Evolutionary conservation across 2,888 invertebrate species (phyloP).

Genomic region (Geotrupes spiniger): DNA sequence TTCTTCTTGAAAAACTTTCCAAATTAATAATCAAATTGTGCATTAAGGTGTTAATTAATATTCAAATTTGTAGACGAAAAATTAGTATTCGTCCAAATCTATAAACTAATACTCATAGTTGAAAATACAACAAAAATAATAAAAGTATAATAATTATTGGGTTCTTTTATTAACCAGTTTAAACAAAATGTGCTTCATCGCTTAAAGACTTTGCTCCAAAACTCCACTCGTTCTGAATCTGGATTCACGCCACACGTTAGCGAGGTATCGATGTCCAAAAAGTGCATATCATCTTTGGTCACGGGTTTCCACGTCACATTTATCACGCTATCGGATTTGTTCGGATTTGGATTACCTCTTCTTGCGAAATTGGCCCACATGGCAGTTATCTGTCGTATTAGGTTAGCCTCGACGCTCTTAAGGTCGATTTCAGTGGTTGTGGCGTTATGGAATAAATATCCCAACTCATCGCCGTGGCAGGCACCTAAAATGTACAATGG

Average conservation of each 20-base stretch:
- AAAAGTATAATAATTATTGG: too few relatives aligned
- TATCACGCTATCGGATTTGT: constrained; percentile 23
- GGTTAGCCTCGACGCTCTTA: constrained; percentile 28
- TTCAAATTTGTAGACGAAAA: too few relatives aligned
- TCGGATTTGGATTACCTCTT: constrained; percentile 27
- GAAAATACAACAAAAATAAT: too few relatives aligned
- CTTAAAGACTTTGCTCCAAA: constrained; percentile 28
- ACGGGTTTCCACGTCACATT: constrained; percentile 27
- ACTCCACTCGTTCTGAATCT: constrained; percentile 27
- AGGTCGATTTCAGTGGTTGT: background rate
- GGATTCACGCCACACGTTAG: constrained; percentile 22
- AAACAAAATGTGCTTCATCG: too few relatives aligned
- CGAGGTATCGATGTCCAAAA: constrained; percentile 27
- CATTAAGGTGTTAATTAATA: too few relatives aligned
- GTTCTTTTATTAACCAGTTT: too few relatives aligned
- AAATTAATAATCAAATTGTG: too few relatives aligned
- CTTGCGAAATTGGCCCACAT: constrained; percentile 41
- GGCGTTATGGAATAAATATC: background rate
- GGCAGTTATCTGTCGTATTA: constrained; percentile 30
- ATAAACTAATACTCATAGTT: too few relatives aligned
- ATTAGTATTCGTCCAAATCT: too few relatives aligned
- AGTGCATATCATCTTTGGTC: constrained; percentile 23
- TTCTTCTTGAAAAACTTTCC: too few relatives aligned
- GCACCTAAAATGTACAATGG: too few relatives aligned
- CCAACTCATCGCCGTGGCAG: background rate